A percentile compares a stretch with the other conserved stretches of the same genome.
phyloP scores from a whole-genome alignment of 2,113 vertebrate species.

The Perca flavescens region DNA sequence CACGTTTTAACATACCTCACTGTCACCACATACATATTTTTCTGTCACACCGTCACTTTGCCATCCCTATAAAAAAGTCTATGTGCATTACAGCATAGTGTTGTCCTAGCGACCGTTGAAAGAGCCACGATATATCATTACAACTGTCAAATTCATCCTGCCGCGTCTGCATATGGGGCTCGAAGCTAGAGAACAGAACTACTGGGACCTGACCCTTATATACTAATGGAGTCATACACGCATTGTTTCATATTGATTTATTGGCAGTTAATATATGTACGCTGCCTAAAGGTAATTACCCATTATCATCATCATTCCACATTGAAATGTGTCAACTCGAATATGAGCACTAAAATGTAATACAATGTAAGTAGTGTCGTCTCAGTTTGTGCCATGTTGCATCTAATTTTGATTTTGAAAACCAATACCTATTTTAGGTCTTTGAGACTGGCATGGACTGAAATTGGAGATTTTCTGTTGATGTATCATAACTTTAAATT shows the following conservation, averaged over 20 bases:
- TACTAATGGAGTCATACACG: neutral
- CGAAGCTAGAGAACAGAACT: neutral
- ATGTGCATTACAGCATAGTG: conserved; percentile 36
- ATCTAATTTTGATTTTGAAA: too few relatives aligned
- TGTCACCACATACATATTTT: neutral
- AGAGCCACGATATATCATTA: conserved; percentile 32
- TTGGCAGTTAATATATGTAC: neutral
- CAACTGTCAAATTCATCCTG: conserved; percentile 31
- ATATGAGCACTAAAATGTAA: too few relatives aligned
- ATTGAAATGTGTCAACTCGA: neutral
- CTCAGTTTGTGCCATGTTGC: too few relatives aligned
- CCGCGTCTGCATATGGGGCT: conserved; percentile 17
- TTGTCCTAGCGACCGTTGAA: conserved; percentile 66
- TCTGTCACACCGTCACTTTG: conserved; percentile 27
- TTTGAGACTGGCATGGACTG: too few relatives aligned
- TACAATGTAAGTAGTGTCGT: too few relatives aligned
- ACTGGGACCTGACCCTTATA: neutral
- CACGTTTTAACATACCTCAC: neutral
- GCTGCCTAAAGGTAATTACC: too few relatives aligned
- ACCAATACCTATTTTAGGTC: too few relatives aligned
- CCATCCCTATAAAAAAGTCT: neutral
- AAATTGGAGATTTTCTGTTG: too few relatives aligned
- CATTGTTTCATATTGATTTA: neutral
- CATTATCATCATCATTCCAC: neutral
- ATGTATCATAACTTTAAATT: too few relatives aligned